Percentiles rank a stretch among this genome's conserved stretches.
These are phyloP conservation scores for Ceyx margarethae DNA, from an alignment of 2,113 vertebrate species.

Conservation along the genomic window DNA sequence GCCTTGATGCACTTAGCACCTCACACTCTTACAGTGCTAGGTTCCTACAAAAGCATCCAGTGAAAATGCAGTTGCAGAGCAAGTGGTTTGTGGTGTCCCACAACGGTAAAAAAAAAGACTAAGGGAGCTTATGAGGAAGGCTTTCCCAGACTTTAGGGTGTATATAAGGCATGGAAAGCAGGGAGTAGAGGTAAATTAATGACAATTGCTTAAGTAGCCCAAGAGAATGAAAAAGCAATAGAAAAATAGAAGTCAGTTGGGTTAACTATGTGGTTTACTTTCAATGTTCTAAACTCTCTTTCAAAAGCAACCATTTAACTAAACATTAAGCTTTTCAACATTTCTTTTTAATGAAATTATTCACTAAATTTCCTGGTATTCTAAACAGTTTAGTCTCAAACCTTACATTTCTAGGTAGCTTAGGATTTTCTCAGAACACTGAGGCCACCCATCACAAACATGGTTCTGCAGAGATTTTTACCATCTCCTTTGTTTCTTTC, in stretches of 20 bases:
- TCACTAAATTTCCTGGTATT: not conserved
- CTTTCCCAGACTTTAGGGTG: not conserved
- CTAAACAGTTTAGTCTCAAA: not conserved
- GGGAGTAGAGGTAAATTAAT: not conserved
- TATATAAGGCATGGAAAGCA: not conserved
- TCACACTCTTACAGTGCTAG: fast-evolving
- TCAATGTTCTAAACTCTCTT: not conserved
- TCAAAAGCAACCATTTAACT: not conserved
- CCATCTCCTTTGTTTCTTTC: slow-evolving; percentile 25
- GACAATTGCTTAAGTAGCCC: not conserved
- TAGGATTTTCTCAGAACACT: not conserved
- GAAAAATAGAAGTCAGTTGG: not conserved
- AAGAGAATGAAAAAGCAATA: not conserved
- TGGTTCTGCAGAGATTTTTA: not conserved
- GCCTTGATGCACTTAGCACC: not conserved
- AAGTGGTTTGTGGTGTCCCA: not conserved
- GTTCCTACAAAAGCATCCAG: not conserved
- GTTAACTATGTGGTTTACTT: not conserved
- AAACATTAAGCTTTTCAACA: not conserved
- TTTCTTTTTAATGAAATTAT: not conserved
- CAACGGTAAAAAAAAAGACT: not conserved
- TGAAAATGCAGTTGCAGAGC: not conserved
- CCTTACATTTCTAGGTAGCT: not conserved
- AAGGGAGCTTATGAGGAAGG: not conserved
- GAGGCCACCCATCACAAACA: not conserved